Conservation (phyloP, 2,797 vertebrate genomes). For the Cephalopachus bancanus region DNA sequence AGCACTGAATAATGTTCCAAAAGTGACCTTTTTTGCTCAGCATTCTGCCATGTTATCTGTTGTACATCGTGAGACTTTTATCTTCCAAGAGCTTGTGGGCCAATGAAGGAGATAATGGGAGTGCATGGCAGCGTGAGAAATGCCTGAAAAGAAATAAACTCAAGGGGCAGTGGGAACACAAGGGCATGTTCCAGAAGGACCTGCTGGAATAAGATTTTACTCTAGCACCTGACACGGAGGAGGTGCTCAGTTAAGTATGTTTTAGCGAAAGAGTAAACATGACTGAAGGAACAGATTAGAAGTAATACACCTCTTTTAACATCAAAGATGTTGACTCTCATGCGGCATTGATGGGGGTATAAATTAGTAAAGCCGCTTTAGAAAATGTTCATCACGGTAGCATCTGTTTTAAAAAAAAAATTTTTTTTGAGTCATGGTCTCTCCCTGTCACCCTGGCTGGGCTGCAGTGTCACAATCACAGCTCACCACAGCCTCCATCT, state of each 20-base stretch:
- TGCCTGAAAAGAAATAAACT: background rate
- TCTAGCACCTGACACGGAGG: background rate
- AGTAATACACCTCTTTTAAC: background rate
- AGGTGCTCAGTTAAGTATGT: background rate
- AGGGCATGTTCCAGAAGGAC: background rate
- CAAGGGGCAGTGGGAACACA: fast-evolving
- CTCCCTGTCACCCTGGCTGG: too few relatives aligned
- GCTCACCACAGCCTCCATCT: too few relatives aligned
- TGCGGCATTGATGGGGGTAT: background rate
- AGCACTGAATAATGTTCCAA: background rate
- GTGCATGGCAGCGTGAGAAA: background rate
- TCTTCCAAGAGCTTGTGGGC: background rate
- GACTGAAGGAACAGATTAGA: background rate
- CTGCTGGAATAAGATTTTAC: background rate
- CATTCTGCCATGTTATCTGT: background rate
- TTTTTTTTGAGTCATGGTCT: too few relatives aligned
- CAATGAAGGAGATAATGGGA: background rate
- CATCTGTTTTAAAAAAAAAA: background rate
- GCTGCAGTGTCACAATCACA: too few relatives aligned
- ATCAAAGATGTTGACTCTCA: background rate
- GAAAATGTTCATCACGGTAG: background rate
- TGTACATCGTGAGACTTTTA: background rate
- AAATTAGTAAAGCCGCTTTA: background rate
- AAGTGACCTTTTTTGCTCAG: background rate
- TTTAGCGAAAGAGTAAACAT: background rate